Evolutionary conservation across 2,797 vertebrate species (phyloP).

Genomic region (Petrocephalus schoutedeni): DNA sequence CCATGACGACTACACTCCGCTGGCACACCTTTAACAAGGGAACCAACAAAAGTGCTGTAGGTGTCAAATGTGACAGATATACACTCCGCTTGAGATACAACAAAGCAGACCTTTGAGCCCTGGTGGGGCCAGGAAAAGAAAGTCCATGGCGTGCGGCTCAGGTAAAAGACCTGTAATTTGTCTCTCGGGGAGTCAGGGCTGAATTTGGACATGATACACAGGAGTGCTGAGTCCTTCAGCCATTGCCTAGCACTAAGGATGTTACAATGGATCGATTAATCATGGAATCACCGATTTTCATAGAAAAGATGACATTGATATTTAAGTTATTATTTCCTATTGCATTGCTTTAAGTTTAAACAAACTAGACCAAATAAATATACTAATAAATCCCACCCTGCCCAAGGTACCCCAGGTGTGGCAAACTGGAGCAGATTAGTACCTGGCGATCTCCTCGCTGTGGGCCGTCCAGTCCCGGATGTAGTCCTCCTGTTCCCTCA

Average conservation of each 20-base stretch:
- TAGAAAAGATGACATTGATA: background rate
- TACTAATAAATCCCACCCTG: background rate
- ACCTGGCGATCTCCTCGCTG: slow-evolving; percentile 98
- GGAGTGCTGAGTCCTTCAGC: background rate
- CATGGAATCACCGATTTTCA: background rate
- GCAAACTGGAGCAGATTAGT: slow-evolving; percentile 41
- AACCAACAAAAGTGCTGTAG: background rate
- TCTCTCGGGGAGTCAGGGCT: background rate
- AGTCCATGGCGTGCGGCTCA: background rate
- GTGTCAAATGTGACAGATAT: background rate
- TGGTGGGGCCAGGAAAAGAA: background rate
- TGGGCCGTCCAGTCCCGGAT: slow-evolving; percentile 97
- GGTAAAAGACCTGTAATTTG: background rate
- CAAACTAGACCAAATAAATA: background rate
- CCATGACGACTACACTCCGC: background rate
- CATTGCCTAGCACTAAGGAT: background rate
- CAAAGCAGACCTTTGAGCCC: background rate
- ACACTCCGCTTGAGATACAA: background rate
- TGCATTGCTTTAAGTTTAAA: background rate
- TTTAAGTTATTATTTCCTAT: background rate
- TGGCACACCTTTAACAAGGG: background rate
- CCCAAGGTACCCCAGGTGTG: background rate
- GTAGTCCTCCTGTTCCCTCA: slow-evolving; percentile 96
- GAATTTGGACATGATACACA: background rate
- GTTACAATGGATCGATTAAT: background rate